phyloP scores from a whole-genome alignment of 2,797 vertebrate genomes.

The Okamejei kenojei region DNA sequence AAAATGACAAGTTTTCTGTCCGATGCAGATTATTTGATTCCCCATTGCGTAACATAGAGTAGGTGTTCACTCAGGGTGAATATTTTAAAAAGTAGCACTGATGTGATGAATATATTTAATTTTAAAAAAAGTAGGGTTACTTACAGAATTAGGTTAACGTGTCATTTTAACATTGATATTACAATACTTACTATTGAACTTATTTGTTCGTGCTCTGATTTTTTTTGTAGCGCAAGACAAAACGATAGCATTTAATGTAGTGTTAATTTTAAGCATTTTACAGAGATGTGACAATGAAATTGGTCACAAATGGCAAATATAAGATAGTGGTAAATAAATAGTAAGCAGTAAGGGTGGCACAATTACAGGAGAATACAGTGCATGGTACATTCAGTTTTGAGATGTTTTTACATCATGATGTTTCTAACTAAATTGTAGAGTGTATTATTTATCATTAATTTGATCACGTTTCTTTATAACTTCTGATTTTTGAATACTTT shows the following conservation, averaged over 20 bases:
- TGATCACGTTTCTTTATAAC: neutral
- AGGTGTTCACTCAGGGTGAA: neutral
- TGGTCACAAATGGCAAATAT: neutral
- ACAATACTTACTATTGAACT: neutral
- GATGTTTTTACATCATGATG: neutral
- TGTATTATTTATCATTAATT: neutral
- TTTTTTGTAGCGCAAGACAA: neutral
- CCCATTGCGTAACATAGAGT: neutral
- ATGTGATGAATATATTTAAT: neutral
- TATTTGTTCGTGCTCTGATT: neutral
- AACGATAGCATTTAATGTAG: neutral
- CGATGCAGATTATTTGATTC: neutral
- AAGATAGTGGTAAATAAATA: neutral
- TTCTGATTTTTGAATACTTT: neutral
- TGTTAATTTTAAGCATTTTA: neutral
- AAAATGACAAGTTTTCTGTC: neutral
- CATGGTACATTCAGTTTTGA: neutral
- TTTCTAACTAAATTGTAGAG: neutral
- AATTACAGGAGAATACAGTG: neutral
- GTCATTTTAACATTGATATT: neutral
- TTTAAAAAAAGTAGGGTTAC: neutral
- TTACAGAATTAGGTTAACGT: neutral
- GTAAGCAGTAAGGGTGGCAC: neutral
- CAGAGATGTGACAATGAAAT: neutral
- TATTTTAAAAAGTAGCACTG: neutral